Evolutionary conservation across 2,888 invertebrate genomes (phyloP).

Genomic region (Acrobasis repandana): DNA sequence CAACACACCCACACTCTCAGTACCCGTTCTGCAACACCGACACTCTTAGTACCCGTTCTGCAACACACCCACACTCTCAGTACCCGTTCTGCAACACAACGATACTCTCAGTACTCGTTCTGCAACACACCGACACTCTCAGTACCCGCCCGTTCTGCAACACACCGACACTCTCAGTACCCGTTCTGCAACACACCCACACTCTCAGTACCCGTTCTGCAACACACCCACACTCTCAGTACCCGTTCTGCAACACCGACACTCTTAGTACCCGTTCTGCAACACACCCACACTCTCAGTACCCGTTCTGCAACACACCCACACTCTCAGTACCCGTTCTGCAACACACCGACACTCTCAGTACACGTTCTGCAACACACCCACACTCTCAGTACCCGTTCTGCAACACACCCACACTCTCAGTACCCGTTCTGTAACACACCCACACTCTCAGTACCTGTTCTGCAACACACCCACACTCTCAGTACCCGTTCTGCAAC

Average conservation of each 20-base stretch:
- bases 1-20: slow-evolving; percentile 78
- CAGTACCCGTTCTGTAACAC: no score
- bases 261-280: slow-evolving; percentile 98
- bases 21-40: slow-evolving; percentile 93
- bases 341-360: slow-evolving; percentile 96
- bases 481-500: no score
- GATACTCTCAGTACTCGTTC: no score
- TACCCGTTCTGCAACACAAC: slow-evolving; percentile 90
- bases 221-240: slow-evolving; percentile 84
- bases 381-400: slow-evolving; percentile 97
- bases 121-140: slow-evolving; percentile 95
- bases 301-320: slow-evolving; percentile 89
- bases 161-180: slow-evolving; percentile 85
- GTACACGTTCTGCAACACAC: slow-evolving; percentile 92
- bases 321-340: no score
- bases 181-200: no score
- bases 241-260: slow-evolving; percentile 91
- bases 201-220: slow-evolving; percentile 98
- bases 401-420: slow-evolving; percentile 79
- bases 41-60: slow-evolving; percentile 98
- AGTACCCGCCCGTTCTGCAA: slow-evolving; percentile 96
- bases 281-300: slow-evolving; percentile 91
- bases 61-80: slow-evolving; percentile 90
- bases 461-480: slow-evolving; percentile 86
- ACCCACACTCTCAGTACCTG: slow-evolving; percentile 97